Base-by-base conservation (phyloP, 2,888 invertebrate species). In the Ectemnius continuus region DNA sequence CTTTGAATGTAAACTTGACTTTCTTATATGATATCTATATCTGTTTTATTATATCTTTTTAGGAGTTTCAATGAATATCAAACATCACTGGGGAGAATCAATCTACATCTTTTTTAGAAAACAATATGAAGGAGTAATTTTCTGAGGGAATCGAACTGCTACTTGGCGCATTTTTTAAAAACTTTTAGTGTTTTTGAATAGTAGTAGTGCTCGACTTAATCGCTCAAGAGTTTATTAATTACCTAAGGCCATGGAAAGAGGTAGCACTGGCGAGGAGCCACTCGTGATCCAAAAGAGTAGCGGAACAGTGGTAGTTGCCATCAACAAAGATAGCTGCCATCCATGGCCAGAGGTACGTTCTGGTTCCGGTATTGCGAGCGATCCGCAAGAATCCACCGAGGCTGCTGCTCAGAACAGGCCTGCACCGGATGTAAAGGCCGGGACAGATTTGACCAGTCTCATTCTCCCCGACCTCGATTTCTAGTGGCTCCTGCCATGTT, bases 271-370 rank as follows among this genome's bases (percentile, higher is more conserved):
- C 91, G 70, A 96, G 86, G 66, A 96, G 92, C 95, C 96, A 96
- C 18, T 93, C 91, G 2, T 91, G 86, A 79, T 94, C 93, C 58
- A 97, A 88, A 68, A 97, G 91, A 47, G 94, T 92, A 4, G 95
- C 96, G 59, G 94, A 92, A 86, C 96, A 96, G 84, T 91, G 93
- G 77, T 94, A 94, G 71, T 91, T 88, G 2, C 97, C 96, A 85
- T 96, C 94, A 0, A 93, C 91, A 88, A 93, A 95, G 65, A 97
- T 91, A 83, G 95, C 94, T 0, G 94, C 95, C 84, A 94, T 91
- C 96, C 96, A 97, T 0, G 96, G 95, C 93, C 94, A 94, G 72
- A 91, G 82, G 81, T 91, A 91, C 36, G 88, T 84, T 45, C 88
- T 52, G 52, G 74, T 79, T 36, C 79, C 76, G 20, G 79, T 82